These are phyloP conservation scores for Adelphocoris suturalis DNA, from an alignment of 2,888 invertebrate genomes.

Conservation along the genomic window DNA sequence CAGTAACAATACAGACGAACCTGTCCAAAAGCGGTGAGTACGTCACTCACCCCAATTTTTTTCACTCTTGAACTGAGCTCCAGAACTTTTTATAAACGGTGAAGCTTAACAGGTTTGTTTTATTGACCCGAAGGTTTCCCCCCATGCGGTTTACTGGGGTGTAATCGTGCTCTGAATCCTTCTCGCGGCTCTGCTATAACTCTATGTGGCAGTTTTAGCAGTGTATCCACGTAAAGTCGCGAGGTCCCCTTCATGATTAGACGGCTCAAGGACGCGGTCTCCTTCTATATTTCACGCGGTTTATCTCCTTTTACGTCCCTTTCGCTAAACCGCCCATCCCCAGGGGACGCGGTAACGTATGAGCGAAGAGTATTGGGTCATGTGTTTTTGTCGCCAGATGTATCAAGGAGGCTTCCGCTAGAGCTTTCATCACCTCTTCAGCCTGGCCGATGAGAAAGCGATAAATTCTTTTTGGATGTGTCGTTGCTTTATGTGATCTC, in stretches of 20 bases:
- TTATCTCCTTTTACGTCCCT: not conserved
- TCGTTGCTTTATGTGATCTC: no score
- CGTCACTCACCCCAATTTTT: no score
- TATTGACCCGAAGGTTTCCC: conserved; percentile 6
- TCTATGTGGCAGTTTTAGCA: not conserved
- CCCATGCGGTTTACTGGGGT: not conserved
- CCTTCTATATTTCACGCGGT: conserved; percentile 3
- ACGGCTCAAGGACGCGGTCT: conserved; percentile 9
- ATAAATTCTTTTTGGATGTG: no score
- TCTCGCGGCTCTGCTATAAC: not conserved
- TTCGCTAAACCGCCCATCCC: not conserved
- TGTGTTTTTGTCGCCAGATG: not conserved
- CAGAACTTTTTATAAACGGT: not conserved
- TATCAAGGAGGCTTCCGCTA: not conserved
- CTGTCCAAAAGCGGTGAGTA: no score
- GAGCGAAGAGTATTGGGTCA: conserved; percentile 2
- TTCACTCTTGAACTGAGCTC: not conserved
- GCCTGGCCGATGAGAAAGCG: not conserved
- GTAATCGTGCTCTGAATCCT: conserved; percentile 35
- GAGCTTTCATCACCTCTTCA: not conserved
- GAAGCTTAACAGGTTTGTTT: not conserved
- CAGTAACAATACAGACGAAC: no score
- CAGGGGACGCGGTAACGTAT: not conserved
- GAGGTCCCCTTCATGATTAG: conserved; percentile 6
- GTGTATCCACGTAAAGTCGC: conserved; percentile 4